Evolutionary conservation across 2,888 invertebrate genomes (phyloP).

Genomic region (Eupithecia tripunctaria): DNA sequence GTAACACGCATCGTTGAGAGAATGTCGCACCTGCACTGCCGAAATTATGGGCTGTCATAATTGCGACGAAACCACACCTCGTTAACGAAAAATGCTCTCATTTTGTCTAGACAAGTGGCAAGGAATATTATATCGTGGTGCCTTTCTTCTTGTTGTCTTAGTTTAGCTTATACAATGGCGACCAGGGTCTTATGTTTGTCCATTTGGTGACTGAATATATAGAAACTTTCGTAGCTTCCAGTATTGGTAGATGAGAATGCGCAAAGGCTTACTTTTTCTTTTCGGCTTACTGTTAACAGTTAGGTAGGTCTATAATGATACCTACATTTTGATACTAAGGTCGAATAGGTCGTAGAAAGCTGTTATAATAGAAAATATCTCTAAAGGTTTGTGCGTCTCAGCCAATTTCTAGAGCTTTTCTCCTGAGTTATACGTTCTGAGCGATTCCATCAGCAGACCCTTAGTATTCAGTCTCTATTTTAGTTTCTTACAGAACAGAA

Average conservation of each 20-base stretch:
- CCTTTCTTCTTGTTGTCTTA: no score
- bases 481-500: no score
- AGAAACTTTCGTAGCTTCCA: neutral
- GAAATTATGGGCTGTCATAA: constrained; percentile 67
- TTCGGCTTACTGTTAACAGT: no score
- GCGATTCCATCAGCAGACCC: constrained; percentile 9
- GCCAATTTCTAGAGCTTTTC: neutral
- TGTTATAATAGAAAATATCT: neutral
- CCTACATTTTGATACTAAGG: no score
- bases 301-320: no score
- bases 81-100: constrained; percentile 66
- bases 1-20: constrained; percentile 42
- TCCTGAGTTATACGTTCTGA: neutral
- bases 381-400: neutral
- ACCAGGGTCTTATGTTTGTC: no score
- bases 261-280: no score
- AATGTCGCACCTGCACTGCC: constrained; percentile 66
- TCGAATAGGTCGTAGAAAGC: neutral
- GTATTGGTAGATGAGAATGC: no score
- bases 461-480: no score
- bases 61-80: constrained; percentile 66
- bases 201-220: neutral
- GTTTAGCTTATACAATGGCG: no score
- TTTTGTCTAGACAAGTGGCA: constrained; percentile 40
- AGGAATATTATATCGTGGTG: neutral